A percentile compares a stretch with the other conserved stretches of the same genome.
Conservation (phyloP, 2,797 vertebrate species). For the Glyptemys insculpta region DNA sequence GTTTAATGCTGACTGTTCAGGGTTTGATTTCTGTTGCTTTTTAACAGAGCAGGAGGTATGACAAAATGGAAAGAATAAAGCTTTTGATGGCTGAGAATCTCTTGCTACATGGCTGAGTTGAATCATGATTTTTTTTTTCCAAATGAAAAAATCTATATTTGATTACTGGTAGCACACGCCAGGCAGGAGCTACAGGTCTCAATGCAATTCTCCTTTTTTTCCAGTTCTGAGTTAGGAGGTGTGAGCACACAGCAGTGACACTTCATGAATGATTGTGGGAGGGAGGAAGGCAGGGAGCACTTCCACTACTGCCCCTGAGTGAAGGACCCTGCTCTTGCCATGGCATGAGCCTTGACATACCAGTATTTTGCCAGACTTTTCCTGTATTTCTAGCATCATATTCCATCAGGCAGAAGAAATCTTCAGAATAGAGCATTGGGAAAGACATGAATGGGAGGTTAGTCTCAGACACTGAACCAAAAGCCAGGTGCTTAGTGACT, state of each 20-base stretch:
- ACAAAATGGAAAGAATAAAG: neutral
- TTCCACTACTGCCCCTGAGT: neutral
- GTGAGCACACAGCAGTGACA: neutral
- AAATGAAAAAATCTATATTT: neutral
- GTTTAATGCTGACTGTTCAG: neutral
- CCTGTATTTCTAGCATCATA: neutral
- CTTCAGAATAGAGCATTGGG: neutral
- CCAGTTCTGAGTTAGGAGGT: neutral
- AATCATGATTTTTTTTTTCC: neutral
- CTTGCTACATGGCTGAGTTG: neutral
- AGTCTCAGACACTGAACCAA: no score
- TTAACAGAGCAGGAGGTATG: neutral
- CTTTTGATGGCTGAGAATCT: neutral
- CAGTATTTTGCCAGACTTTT: neutral
- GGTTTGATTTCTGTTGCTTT: neutral
- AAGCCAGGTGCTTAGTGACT: neutral
- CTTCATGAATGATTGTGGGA: neutral
- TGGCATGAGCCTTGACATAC: neutral
- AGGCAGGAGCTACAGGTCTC: neutral
- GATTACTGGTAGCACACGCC: rapidly evolving
- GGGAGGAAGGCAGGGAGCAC: neutral
- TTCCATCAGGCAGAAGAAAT: neutral
- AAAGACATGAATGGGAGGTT: neutral
- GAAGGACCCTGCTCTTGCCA: neutral
- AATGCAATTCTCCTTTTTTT: neutral